Base-by-base conservation (phyloP, 2,113 vertebrate species). In the Scartelaos histophorus region DNA sequence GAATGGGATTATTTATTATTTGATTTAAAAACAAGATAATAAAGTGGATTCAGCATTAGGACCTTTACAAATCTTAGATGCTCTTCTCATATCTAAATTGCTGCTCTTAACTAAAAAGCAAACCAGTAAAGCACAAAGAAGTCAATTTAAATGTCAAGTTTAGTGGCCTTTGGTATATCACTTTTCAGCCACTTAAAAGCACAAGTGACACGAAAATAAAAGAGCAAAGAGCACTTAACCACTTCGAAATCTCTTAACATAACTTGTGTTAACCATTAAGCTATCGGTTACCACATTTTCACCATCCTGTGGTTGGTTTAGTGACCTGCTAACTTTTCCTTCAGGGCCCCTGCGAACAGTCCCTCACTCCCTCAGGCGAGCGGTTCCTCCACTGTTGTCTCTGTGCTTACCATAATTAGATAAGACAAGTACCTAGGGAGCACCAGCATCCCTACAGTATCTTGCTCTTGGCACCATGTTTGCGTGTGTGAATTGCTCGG, bases 321-420 rank as follows among this genome's bases (percentile, higher is more conserved):
- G 72, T 34, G 76, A 85, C 70, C 73, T 71, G 3, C 3, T 62
- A 82, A 68, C 68, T 75, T 82, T 79, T 75, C 81, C 82, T 89
- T 83, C 75, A 81, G 74, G 73, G 67, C 57, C 67, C 34, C 74
- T 74, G 78, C 80, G 73, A 68, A 67, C 79, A 74, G 69, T 76
- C 72, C 80, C 82, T 71, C 79, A 72, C 80, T 86, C 89, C 91
- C 85, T 68, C 78, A 81, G 85, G 87, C 88, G 75, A 88, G 78
- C 61, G 86, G 84, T 90, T 85, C 78, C 88, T 83, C 84, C 76
- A 69, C 84, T 76, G 81, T 78, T 88, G 86, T 89, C 84, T 72
- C 86, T 88, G 83, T 89, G 80, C 89, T 91, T 91, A 91, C 88
- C 90, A 91, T 94, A 93, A 93, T 93, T 87, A 92, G 87, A 87